Evolutionary conservation across 2,113 vertebrate species (phyloP).

Genomic region (Psittacara wagleri): DNA sequence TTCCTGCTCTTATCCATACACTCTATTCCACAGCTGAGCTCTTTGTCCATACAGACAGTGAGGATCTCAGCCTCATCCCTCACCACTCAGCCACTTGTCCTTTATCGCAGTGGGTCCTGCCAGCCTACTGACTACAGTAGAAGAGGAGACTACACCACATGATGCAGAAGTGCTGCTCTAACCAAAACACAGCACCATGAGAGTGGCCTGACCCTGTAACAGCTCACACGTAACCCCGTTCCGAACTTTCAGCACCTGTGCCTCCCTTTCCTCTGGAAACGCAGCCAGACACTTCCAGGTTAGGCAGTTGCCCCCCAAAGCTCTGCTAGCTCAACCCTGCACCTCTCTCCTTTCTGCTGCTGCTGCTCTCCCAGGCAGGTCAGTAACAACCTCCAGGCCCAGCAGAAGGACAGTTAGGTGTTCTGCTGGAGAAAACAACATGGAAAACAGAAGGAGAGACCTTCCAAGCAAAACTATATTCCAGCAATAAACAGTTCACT

Average conservation of each 20-base stretch:
- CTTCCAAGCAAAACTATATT: not conserved
- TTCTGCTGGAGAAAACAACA: not conserved
- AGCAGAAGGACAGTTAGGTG: not conserved
- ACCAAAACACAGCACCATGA: fast-evolving
- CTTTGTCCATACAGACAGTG: not conserved
- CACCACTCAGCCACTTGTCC: not conserved
- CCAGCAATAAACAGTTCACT: fast-evolving
- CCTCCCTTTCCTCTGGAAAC: not conserved
- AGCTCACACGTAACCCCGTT: not conserved
- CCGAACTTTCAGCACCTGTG: not conserved
- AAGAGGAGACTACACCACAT: fast-evolving
- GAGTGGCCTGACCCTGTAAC: not conserved
- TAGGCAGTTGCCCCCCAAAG: not conserved
- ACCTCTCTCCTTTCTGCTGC: not conserved
- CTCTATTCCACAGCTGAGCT: not conserved
- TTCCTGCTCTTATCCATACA: not conserved
- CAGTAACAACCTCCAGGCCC: not conserved
- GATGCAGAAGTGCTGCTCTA: not conserved
- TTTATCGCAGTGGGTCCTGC: not conserved
- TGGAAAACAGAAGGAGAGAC: not conserved
- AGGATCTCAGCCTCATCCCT: not conserved
- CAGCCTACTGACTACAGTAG: not conserved
- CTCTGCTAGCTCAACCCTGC: not conserved
- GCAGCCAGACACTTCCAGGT: not conserved
- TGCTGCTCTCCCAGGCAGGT: not conserved